These are phyloP conservation scores for Cryptocheilus praepositus DNA, from an alignment of 2,888 invertebrate genomes.

Conservation along the genomic window DNA sequence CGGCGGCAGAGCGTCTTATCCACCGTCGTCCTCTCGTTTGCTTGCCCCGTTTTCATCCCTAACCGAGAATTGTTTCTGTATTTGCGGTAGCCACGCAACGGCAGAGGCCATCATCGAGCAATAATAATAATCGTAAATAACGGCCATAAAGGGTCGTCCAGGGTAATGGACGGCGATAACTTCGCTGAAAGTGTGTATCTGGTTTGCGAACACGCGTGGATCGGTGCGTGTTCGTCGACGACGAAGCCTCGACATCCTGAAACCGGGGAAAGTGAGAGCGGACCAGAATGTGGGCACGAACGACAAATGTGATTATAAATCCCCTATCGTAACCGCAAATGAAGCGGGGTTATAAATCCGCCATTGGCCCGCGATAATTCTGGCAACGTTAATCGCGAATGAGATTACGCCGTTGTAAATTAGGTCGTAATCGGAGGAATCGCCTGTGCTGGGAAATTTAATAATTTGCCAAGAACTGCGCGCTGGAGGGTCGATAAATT, in stretches of 20 bases:
- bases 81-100: constrained; percentile 39
- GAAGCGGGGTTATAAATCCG: constrained; percentile 47
- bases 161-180: constrained; percentile 48
- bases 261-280: constrained; percentile 4
- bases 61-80: constrained; percentile 41
- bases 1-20: constrained; percentile 6
- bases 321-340: constrained; percentile 38
- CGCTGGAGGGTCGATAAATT: background rate
- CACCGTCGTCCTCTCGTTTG: background rate
- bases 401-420: constrained; percentile 47
- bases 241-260: background rate
- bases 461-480: constrained; percentile 26
- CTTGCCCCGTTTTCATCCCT: background rate
- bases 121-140: constrained; percentile 67
- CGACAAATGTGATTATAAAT: constrained; percentile 47
- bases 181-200: constrained; percentile 42
- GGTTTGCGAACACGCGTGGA: constrained; percentile 26
- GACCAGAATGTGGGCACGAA: background rate
- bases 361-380: constrained; percentile 41
- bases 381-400: constrained; percentile 41
- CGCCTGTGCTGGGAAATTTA: constrained; percentile 39
- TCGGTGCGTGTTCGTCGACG: constrained; percentile 1
- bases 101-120: constrained; percentile 45
- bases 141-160: constrained; percentile 56
- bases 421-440: constrained; percentile 36